phyloP scores from a whole-genome alignment of 2,888 invertebrate genomes.

The Lepas anatifera region DNA sequence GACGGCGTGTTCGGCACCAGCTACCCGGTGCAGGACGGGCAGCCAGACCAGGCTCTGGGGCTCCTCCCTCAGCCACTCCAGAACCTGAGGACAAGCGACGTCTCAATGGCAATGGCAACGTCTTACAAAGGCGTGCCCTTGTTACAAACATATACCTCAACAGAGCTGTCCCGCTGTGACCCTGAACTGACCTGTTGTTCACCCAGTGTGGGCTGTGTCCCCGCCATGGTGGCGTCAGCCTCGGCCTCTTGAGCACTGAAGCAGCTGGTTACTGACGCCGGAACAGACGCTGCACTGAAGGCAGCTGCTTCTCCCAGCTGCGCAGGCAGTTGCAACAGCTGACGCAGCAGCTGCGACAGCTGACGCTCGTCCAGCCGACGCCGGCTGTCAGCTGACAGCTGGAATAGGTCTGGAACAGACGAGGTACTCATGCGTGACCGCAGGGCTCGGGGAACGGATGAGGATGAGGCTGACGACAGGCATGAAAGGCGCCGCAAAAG shows the following conservation, averaged over 20 bases:
- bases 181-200: too few species aligned
- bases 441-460: too few species aligned
- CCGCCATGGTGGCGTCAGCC: conserved; percentile 54
- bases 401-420: too few species aligned
- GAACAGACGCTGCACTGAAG: conserved; percentile 98
- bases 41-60: conserved; percentile 99
- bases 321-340: conserved; percentile 87
- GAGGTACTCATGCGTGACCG: too few species aligned
- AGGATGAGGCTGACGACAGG: too few species aligned
- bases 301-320: conserved; percentile 97
- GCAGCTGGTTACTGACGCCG: conserved; percentile 95
- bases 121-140: too few species aligned
- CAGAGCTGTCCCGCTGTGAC: too few species aligned
- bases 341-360: conserved; percentile 67
- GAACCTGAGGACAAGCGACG: too few species aligned
- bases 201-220: conserved; percentile 49
- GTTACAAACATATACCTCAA: too few species aligned
- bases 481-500: too few species aligned
- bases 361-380: conserved; percentile 80
- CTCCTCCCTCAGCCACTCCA: conserved; percentile 94
- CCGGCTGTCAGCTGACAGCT: conserved; percentile 45
- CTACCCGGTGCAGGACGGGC: conserved; percentile 89
- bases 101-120: too few species aligned
- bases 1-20: conserved; percentile 85
- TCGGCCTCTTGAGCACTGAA: conserved; percentile 83